Evolutionary conservation across 2,888 invertebrate genomes (phyloP).

Genomic region (Lasioglossum vierecki): DNA sequence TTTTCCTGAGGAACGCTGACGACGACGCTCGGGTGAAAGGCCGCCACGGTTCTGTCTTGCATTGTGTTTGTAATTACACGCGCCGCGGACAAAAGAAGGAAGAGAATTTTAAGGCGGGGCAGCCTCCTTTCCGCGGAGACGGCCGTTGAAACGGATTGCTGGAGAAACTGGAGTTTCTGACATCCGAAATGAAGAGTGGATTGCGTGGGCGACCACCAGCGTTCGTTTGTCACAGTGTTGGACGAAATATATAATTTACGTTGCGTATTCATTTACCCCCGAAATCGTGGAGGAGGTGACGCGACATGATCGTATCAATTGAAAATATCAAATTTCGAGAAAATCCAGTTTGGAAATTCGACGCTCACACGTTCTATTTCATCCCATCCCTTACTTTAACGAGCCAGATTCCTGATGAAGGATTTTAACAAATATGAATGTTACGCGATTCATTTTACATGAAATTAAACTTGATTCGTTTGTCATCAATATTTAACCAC

Average conservation of each 20-base stretch:
- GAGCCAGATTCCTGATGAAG: too few species aligned
- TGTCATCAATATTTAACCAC: too few species aligned
- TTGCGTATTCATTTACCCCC: too few species aligned
- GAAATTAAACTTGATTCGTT: too few species aligned
- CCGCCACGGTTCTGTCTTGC: neutral
- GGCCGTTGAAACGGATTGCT: neutral
- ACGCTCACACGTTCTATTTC: too few species aligned
- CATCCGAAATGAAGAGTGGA: neutral
- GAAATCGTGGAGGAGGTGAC: too few species aligned
- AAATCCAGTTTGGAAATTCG: too few species aligned
- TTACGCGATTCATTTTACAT: too few species aligned
- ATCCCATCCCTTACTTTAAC: too few species aligned
- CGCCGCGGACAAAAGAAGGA: conserved; percentile 13
- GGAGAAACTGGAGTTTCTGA: neutral
- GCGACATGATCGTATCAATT: too few species aligned
- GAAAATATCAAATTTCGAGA: too few species aligned
- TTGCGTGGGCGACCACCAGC: neutral
- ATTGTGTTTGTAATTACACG: conserved; percentile 15
- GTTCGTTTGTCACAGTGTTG: neutral
- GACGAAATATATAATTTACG: neutral
- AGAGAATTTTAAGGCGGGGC: conserved; percentile 13
- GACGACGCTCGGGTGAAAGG: neutral
- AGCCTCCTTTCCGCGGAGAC: neutral
- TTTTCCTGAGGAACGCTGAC: neutral
- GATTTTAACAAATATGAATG: too few species aligned